A percentile compares a stretch with the other conserved stretches of the same genome.
phyloP scores from a whole-genome alignment of 2,797 vertebrate genomes.

The Meriones psammophilus region DNA sequence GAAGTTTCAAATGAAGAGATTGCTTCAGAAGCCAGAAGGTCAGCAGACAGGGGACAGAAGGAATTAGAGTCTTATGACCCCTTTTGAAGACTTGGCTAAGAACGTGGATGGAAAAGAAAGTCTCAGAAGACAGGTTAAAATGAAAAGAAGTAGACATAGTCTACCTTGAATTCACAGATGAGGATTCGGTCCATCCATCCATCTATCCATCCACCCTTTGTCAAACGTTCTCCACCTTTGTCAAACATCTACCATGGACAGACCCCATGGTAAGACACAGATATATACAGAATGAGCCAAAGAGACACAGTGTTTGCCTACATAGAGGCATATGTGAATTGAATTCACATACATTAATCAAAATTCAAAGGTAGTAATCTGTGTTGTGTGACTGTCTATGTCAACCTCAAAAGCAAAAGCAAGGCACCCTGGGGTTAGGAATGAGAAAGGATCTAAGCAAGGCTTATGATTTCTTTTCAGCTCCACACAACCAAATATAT shows the following conservation, averaged over 20 bases:
- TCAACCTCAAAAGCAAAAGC: neutral
- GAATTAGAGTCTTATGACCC: constrained; percentile 28
- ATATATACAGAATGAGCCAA: neutral
- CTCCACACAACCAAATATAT: neutral
- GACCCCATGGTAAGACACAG: neutral
- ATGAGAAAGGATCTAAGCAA: neutral
- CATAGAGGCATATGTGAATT: constrained; percentile 31
- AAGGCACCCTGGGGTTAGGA: neutral
- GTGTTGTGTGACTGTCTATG: neutral
- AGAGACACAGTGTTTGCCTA: neutral
- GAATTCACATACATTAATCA: neutral
- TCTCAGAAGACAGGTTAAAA: neutral
- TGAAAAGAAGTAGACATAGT: constrained; percentile 29
- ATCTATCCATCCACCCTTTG: neutral
- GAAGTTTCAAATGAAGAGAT: constrained; percentile 75
- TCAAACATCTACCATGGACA: neutral
- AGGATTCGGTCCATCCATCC: neutral
- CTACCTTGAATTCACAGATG: constrained; percentile 25
- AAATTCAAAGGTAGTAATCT: neutral
- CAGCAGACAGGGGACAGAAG: constrained; percentile 2
- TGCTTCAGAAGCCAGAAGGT: constrained; percentile 68
- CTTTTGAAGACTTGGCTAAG: constrained; percentile 45
- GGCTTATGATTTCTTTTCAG: neutral
- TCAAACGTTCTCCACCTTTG: neutral
- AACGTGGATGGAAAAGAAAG: constrained; percentile 47